Evolutionary conservation across 2,113 vertebrate genomes (phyloP).

Genomic region (Megatriorchis doriae): DNA sequence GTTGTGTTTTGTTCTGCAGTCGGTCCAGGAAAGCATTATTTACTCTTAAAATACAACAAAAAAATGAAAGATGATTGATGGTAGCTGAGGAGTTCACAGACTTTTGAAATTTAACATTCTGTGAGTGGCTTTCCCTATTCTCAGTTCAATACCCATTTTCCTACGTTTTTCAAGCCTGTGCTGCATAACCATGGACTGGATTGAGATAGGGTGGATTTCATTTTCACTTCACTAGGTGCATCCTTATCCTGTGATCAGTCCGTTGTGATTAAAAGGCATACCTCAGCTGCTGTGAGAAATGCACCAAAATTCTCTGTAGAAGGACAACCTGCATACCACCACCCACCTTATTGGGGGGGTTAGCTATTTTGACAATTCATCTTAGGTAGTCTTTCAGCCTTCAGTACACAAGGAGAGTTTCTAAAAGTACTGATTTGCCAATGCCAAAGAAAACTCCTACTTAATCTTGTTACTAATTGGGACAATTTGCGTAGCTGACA

Average conservation of each 20-base stretch:
- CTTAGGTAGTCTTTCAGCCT: background rate
- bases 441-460: background rate
- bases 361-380: background rate
- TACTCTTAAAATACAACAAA: slow-evolving; percentile 74
- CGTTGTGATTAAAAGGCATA: background rate
- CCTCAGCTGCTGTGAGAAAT: background rate
- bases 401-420: background rate
- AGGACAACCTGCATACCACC: background rate
- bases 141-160: background rate
- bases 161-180: background rate
- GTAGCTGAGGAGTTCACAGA: background rate
- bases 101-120: background rate
- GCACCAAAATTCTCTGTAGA: background rate
- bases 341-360: background rate
- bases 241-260: background rate
- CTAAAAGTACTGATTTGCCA: background rate
- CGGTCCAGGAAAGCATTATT: slow-evolving; percentile 82
- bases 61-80: slow-evolving; percentile 23
- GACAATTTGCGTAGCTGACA: background rate
- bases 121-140: background rate
- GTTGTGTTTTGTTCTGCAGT: slow-evolving; percentile 61
- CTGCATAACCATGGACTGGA: background rate
- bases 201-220: background rate
- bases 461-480: background rate
- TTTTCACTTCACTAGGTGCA: background rate